These are phyloP conservation scores for Pantala flavescens DNA, from an alignment of 1,140 invertebrate species.

Conservation along the genomic window DNA sequence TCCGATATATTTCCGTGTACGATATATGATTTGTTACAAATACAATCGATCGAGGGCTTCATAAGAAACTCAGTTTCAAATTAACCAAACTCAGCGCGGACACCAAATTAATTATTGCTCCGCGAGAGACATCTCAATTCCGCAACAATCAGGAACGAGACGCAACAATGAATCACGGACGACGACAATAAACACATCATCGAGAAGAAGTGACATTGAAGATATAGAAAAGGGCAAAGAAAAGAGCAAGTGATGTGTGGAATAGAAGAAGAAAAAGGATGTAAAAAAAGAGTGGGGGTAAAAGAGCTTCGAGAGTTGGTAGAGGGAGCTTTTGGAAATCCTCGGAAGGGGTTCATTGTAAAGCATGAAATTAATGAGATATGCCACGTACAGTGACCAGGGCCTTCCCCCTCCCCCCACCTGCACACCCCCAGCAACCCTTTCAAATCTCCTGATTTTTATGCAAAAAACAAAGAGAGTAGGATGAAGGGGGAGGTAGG, in stretches of 20 bases:
- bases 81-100: no score
- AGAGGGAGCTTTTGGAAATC: neutral
- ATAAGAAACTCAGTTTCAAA: no score
- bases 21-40: no score
- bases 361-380: conserved; percentile 10
- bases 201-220: no score
- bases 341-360: conserved; percentile 7
- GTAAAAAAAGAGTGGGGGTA: neutral
- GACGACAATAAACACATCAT: no score
- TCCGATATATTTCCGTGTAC: no score
- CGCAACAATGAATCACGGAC: no score
- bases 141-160: no score
- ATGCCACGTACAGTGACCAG: conserved; percentile 3
- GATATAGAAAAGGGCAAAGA: no score
- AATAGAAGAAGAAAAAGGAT: neutral
- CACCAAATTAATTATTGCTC: no score
- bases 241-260: neutral
- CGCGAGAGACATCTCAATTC: no score
- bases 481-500: neutral
- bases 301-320: neutral
- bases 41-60: no score
- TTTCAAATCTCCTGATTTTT: neutral
- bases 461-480: neutral
- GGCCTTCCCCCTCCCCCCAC: neutral
- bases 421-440: neutral